These are phyloP conservation scores for Kryphioiulus occultus DNA, from an alignment of 2,888 invertebrate genomes.

Conservation along the genomic window DNA sequence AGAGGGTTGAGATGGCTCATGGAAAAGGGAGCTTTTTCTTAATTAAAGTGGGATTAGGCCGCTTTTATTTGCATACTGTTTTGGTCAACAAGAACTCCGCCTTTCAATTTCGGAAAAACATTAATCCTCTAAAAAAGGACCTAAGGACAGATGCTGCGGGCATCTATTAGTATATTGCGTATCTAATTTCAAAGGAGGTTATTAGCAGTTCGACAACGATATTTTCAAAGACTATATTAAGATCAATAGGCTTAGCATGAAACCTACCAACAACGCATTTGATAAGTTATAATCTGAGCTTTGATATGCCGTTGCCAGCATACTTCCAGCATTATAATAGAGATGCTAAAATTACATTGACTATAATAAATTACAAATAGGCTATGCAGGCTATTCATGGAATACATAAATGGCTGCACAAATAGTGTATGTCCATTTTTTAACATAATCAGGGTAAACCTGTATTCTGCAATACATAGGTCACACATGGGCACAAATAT, in stretches of 20 bases:
- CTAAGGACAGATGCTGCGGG: not conserved
- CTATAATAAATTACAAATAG: too few relatives aligned
- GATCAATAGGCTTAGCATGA: too few relatives aligned
- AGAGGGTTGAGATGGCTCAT: not conserved
- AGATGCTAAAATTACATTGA: too few relatives aligned
- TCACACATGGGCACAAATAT: too few relatives aligned
- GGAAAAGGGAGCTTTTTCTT: not conserved
- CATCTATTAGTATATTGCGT: not conserved
- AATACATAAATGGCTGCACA: too few relatives aligned
- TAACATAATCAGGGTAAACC: too few relatives aligned
- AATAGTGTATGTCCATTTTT: too few relatives aligned
- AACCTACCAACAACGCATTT: not conserved
- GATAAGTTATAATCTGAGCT: not conserved
- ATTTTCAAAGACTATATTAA: not conserved
- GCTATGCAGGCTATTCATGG: too few relatives aligned
- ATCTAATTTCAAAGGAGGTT: not conserved
- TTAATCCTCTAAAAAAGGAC: not conserved
- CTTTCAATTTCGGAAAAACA: not conserved
- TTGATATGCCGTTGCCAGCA: too few relatives aligned
- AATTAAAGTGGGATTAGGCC: conserved; percentile 18
- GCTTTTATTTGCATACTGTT: conserved; percentile 31
- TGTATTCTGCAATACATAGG: too few relatives aligned
- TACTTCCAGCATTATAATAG: too few relatives aligned
- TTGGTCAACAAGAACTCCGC: not conserved
- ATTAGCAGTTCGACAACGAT: not conserved